Conservation (phyloP, 2,113 vertebrate genomes). For the Dendrocopos noguchii region DNA sequence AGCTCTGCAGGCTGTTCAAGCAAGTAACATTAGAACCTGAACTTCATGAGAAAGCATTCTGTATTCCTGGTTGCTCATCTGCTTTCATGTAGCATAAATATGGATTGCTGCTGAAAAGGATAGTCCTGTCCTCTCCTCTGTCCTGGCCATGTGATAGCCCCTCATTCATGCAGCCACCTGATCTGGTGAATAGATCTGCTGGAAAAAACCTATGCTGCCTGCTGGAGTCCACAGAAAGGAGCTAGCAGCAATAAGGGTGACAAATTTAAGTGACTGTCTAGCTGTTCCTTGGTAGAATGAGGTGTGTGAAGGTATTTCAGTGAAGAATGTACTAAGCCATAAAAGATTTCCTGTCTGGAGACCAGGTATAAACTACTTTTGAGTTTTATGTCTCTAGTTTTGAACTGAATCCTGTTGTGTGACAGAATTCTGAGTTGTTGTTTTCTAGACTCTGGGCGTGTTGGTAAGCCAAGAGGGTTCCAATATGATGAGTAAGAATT, state of each 20-base stretch:
- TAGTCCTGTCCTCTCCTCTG: background rate
- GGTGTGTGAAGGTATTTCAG: background rate
- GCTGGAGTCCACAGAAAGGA: background rate
- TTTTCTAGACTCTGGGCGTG: background rate
- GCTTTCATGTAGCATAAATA: background rate
- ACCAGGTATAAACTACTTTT: background rate
- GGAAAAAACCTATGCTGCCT: background rate
- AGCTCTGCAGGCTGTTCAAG: conserved; percentile 6
- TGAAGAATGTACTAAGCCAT: background rate
- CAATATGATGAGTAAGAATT: background rate
- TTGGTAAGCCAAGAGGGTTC: background rate
- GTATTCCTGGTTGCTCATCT: background rate
- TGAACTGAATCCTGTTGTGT: background rate
- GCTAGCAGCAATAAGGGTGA: background rate
- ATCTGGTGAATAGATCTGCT: conserved; percentile 6
- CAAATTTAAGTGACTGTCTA: background rate
- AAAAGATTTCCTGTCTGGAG: background rate
- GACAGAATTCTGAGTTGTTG: background rate
- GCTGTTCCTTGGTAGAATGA: background rate
- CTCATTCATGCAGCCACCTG: conserved; percentile 43
- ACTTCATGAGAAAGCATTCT: background rate
- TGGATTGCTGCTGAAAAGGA: background rate
- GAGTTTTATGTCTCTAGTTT: background rate
- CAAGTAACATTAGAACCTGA: background rate
- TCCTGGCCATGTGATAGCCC: background rate